phyloP scores from a whole-genome alignment of 2,888 invertebrate species.

The Drosophila austrosaltans region DNA sequence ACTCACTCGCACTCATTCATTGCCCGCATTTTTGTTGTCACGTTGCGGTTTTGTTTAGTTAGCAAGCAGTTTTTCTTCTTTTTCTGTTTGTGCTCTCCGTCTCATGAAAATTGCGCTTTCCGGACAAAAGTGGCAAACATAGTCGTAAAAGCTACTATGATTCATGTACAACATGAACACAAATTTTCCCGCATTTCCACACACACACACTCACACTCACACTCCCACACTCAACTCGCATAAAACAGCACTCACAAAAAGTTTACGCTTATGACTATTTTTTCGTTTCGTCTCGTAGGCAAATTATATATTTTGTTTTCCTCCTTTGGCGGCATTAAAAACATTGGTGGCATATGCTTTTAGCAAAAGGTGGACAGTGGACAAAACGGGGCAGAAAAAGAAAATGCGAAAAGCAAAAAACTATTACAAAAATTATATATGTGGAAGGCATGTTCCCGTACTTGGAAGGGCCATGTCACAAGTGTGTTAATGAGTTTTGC shows the following conservation, averaged over 20 bases:
- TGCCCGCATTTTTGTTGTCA: constrained; percentile 47
- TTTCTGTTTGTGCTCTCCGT: background rate
- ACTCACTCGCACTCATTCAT: constrained; percentile 12
- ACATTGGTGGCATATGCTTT: constrained; percentile 32
- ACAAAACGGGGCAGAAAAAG: background rate
- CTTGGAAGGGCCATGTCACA: constrained; percentile 31
- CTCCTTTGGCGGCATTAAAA: constrained; percentile 15
- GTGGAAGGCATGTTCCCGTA: background rate
- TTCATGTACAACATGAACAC: constrained; percentile 51
- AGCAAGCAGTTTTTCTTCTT: constrained; percentile 35
- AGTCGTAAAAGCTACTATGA: constrained; percentile 43
- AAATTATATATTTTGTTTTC: constrained; percentile 17
- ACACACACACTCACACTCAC: constrained; percentile 34
- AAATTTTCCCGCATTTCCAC: constrained; percentile 33
- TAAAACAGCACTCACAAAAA: constrained; percentile 44
- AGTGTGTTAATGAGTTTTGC: constrained; percentile 59
- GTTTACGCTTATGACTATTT: constrained; percentile 37
- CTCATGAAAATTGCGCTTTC: constrained; percentile 26
- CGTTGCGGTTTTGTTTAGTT: constrained; percentile 43
- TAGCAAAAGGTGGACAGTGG: constrained; percentile 5
- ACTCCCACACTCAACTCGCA: constrained; percentile 29
- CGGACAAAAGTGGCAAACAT: constrained; percentile 44
- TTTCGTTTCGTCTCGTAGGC: constrained; percentile 13
- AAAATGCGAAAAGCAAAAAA: constrained; percentile 42
- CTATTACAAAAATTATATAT: constrained; percentile 47